Conservation (phyloP, 2,888 invertebrate species). For the Endomychus coccineus region DNA sequence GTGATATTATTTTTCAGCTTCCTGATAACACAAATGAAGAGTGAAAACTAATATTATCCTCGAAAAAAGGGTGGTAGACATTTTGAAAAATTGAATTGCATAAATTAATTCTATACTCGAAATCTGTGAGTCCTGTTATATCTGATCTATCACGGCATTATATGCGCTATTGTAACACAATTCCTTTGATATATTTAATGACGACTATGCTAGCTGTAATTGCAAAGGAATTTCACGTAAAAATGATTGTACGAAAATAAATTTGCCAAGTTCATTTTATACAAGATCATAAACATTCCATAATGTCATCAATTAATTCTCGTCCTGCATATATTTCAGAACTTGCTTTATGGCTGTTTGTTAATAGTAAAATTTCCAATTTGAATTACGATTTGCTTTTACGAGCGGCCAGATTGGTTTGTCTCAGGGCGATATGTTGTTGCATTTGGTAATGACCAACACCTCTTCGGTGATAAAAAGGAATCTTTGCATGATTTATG, state of each 20-base stretch:
- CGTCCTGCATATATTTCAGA: constrained; percentile 14
- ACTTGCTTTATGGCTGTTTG: constrained; percentile 15
- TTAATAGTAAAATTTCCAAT: constrained; percentile 16
- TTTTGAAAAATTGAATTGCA: too few relatives aligned
- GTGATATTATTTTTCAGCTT: too few relatives aligned
- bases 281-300: constrained; percentile 13
- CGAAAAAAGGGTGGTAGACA: too few relatives aligned
- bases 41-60: too few relatives aligned
- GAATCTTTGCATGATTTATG: constrained; percentile 14
- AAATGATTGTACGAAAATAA: constrained; percentile 10
- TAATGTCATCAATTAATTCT: constrained; percentile 16
- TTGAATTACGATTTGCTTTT: constrained; percentile 17
- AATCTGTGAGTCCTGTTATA: too few relatives aligned
- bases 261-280: constrained; percentile 11
- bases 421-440: constrained; percentile 15
- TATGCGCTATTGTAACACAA: too few relatives aligned
- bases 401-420: constrained; percentile 16
- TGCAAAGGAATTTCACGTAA: constrained; percentile 12
- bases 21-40: too few relatives aligned
- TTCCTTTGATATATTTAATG: too few relatives aligned
- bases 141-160: too few relatives aligned
- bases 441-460: constrained; percentile 12
- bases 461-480: constrained; percentile 11
- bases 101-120: too few relatives aligned
- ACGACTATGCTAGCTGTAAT: too few relatives aligned